These are phyloP conservation scores for Cylindroiulus punctatus DNA, from an alignment of 2,888 invertebrate species.

Conservation along the genomic window DNA sequence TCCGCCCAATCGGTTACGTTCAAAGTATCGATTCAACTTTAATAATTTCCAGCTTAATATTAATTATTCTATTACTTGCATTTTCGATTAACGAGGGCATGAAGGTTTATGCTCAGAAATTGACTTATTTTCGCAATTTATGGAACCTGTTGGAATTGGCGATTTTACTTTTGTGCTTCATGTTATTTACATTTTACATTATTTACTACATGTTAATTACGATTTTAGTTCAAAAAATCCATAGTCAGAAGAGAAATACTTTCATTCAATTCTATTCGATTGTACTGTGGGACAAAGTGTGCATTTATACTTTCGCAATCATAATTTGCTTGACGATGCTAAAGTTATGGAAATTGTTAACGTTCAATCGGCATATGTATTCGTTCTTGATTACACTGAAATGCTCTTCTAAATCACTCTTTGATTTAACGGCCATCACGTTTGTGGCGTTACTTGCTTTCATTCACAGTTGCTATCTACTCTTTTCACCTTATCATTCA, in stretches of 20 bases:
- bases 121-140: not conserved
- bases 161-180: constrained; percentile 42
- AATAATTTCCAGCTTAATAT: not conserved
- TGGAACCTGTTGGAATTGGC: constrained; percentile 45
- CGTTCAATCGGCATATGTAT: constrained; percentile 55
- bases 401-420: not conserved
- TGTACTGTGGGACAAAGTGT: constrained; percentile 45
- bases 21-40: constrained; percentile 4
- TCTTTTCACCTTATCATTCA: not conserved
- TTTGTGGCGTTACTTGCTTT: constrained; percentile 46
- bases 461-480: not conserved
- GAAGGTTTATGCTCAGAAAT: not conserved
- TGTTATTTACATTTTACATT: constrained; percentile 31
- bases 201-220: not conserved
- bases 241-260: constrained; percentile 21
- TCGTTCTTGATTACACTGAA: constrained; percentile 51
- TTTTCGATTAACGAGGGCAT: constrained; percentile 33
- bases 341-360: constrained; percentile 53
- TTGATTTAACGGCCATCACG: constrained; percentile 27
- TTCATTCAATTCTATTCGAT: constrained; percentile 46
- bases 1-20: constrained; percentile 49
- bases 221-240: constrained; percentile 15
- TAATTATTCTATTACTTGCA: constrained; percentile 9
- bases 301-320: constrained; percentile 42
- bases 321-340: constrained; percentile 49